Percentiles rank a stretch among this genome's conserved stretches.
Evolutionary conservation across 2,888 invertebrate species (phyloP).

Genomic region (Cheilosia pagana): DNA sequence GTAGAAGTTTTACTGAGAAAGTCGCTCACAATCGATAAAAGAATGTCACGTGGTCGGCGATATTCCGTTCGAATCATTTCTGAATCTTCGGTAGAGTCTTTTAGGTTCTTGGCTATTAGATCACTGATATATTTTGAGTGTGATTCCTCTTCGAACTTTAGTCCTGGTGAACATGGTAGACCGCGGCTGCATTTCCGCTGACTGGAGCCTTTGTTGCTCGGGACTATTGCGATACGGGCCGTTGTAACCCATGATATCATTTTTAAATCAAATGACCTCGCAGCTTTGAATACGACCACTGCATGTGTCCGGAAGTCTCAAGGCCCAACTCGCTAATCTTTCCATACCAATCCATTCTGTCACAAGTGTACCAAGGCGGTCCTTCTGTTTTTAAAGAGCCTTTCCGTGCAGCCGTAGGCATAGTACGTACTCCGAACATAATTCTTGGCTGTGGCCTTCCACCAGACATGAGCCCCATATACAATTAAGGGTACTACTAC

Average conservation of each 20-base stretch:
- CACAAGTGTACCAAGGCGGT: too few relatives aligned
- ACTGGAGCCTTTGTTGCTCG: conserved; percentile 95
- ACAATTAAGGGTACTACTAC: too few relatives aligned
- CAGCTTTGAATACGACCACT: too few relatives aligned
- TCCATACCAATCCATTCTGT: too few relatives aligned
- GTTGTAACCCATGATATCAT: conserved; percentile 96
- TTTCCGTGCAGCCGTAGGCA: too few relatives aligned
- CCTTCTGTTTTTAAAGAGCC: too few relatives aligned
- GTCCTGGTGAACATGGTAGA: conserved; percentile 90
- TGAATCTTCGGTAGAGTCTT: conserved; percentile 93
- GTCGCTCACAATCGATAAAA: conserved; percentile 96
- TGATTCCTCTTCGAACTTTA: conserved; percentile 94
- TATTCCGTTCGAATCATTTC: conserved; percentile 94
- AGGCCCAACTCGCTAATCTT: too few relatives aligned
- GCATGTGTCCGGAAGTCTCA: too few relatives aligned
- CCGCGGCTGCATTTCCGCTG: conserved; percentile 91
- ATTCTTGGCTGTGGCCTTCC: too few relatives aligned
- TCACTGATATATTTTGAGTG: conserved; percentile 93
- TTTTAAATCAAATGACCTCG: too few relatives aligned
- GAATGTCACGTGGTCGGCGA: conserved; percentile 95
- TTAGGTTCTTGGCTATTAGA: conserved; percentile 89
- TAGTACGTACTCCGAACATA: too few relatives aligned
- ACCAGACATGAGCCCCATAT: too few relatives aligned
- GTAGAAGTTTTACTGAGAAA: conserved; percentile 94
- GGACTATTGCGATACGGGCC: conserved; percentile 96